Conservation (phyloP, 2,113 vertebrate genomes). For the Lethenteron reissneri region DNA sequence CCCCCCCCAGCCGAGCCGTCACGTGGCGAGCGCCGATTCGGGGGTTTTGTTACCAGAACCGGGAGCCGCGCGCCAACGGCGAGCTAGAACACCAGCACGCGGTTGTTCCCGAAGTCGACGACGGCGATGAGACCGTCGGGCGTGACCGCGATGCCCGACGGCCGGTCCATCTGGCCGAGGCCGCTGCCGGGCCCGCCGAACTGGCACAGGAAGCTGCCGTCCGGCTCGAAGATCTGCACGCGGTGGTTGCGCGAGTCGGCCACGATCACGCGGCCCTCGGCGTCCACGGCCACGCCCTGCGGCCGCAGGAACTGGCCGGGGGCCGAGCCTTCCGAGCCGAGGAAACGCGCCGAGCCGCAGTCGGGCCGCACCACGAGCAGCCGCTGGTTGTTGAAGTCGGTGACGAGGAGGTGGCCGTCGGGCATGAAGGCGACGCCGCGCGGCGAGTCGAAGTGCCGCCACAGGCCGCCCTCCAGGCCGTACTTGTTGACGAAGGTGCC, state of each 20-base stretch:
- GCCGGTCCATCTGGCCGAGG: not conserved
- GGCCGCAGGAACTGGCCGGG: slow-evolving; percentile 3
- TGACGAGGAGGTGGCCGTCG: not conserved
- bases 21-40: too few relatives aligned
- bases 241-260: slow-evolving; percentile 3
- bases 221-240: not conserved
- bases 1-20: too few relatives aligned
- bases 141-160: not conserved
- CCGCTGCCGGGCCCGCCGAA: not conserved
- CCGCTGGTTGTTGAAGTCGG: not conserved
- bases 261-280: not conserved
- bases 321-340: not conserved
- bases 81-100: not conserved
- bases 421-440: not conserved
- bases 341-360: not conserved
- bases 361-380: not conserved
- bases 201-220: not conserved
- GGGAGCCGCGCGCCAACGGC: too few relatives aligned
- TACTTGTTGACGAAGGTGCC: slow-evolving; percentile 1
- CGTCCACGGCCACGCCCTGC: not conserved
- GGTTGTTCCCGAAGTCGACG: not conserved
- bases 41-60: too few relatives aligned
- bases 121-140: not conserved
- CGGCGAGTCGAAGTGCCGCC: slow-evolving; percentile 3
- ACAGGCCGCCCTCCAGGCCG: not conserved